phyloP scores from a whole-genome alignment of 2,888 invertebrate genomes.

The Drosophila meridionalis region DNA sequence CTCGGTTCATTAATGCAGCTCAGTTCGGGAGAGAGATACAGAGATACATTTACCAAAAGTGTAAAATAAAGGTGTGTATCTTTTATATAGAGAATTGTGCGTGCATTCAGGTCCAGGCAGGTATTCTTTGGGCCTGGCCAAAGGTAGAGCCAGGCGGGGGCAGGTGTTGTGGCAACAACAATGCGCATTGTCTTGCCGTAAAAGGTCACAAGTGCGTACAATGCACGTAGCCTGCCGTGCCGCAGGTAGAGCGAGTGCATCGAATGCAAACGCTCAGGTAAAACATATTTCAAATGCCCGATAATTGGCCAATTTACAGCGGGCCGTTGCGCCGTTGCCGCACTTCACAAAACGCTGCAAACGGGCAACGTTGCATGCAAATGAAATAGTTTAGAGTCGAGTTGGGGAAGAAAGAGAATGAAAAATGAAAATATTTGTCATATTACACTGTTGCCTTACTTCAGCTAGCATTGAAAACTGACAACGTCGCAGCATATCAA shows the following conservation, averaged over 20 bases:
- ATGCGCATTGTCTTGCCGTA: slow-evolving; percentile 65
- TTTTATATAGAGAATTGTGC: slow-evolving; percentile 65
- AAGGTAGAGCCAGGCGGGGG: slow-evolving; percentile 20
- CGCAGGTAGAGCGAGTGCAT: slow-evolving; percentile 57
- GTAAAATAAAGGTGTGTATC: slow-evolving; percentile 79
- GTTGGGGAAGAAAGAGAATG: neutral
- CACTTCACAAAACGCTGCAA: slow-evolving; percentile 35
- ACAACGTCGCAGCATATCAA: neutral
- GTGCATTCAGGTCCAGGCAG: slow-evolving; percentile 43
- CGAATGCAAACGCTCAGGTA: slow-evolving; percentile 59
- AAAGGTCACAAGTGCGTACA: slow-evolving; percentile 73
- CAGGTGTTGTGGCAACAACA: slow-evolving; percentile 70
- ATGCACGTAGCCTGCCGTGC: slow-evolving; percentile 36
- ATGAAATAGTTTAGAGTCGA: neutral
- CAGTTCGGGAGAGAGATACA: slow-evolving; percentile 51
- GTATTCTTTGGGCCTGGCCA: neutral
- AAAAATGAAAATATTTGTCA: neutral
- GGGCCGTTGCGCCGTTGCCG: slow-evolving; percentile 40
- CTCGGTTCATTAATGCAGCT: slow-evolving; percentile 70
- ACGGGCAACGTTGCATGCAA: slow-evolving; percentile 50
- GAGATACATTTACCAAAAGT: slow-evolving; percentile 62
- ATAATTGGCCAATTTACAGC: slow-evolving; percentile 82
- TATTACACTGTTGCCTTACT: slow-evolving; percentile 1
- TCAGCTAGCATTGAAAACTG: neutral
- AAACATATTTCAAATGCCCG: slow-evolving; percentile 73